Percentiles rank a stretch among this genome's conserved stretches.
phyloP scores from a whole-genome alignment of 2,888 invertebrate species.

The Eledona agricola region DNA sequence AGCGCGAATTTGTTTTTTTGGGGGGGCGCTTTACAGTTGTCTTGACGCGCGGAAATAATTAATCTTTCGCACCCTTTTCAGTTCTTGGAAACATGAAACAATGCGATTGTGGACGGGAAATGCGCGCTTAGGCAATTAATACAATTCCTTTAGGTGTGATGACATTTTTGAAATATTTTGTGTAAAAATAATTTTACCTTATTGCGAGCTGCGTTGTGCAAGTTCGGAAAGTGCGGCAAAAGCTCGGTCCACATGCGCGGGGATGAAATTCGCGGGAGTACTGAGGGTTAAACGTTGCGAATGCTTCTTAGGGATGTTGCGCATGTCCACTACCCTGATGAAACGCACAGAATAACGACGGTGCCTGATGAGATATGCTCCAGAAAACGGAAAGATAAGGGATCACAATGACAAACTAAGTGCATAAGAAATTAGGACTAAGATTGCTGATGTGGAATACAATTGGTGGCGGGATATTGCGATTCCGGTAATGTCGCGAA shows the following conservation, averaged over 20 bases:
- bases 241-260: conserved; percentile 3
- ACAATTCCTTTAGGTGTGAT: too few relatives aligned
- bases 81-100: neutral
- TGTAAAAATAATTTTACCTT: too few relatives aligned
- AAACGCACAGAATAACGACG: conserved; percentile 43
- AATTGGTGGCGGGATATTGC: conserved; percentile 13
- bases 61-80: conserved; percentile 1
- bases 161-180: too few relatives aligned
- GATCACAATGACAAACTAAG: conserved; percentile 46
- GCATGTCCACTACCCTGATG: conserved; percentile 44
- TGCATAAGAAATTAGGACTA: conserved; percentile 44
- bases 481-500: conserved; percentile 12
- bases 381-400: conserved; percentile 46
- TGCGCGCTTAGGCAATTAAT: too few relatives aligned
- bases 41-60: conserved; percentile 1
- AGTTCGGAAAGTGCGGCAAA: too few relatives aligned
- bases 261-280: conserved; percentile 33
- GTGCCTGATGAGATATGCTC: conserved; percentile 43
- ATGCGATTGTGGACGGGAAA: too few relatives aligned
- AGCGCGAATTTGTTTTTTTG: too few relatives aligned
- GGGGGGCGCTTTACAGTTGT: neutral
- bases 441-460: conserved; percentile 33
- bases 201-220: too few relatives aligned
- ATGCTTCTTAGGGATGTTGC: conserved; percentile 38
- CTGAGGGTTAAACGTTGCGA: conserved; percentile 40